Percentiles rank a stretch among this genome's conserved stretches.
Evolutionary conservation across 2,888 invertebrate species (phyloP).

Genomic region (Ptychoptera contaminata): DNA sequence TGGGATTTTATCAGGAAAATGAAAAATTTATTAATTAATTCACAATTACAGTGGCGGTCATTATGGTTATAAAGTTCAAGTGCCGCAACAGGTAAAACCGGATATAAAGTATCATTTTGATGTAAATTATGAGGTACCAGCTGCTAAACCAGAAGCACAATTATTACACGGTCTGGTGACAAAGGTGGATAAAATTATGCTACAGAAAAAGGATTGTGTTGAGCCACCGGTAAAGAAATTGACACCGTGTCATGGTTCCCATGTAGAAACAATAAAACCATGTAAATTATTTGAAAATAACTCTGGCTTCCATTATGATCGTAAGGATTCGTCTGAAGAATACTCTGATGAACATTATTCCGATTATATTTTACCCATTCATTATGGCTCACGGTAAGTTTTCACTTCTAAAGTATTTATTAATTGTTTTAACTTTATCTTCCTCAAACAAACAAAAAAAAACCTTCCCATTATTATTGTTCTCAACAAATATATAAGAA

Average conservation of each 20-base stretch:
- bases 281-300: not conserved
- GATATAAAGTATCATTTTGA: conserved; percentile 28
- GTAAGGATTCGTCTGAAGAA: not conserved
- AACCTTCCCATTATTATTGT: too few species aligned
- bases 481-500: too few species aligned
- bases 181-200: not conserved
- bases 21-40: not conserved
- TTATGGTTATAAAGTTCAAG: not conserved
- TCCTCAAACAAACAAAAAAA: too few species aligned
- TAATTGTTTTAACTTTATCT: too few species aligned
- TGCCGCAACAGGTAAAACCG: conserved; percentile 18
- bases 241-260: not conserved
- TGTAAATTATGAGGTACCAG: conserved; percentile 1
- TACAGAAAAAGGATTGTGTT: not conserved
- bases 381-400: not conserved
- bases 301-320: not conserved
- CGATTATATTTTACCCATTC: not conserved
- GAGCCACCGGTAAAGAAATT: not conserved
- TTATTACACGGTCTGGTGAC: not conserved
- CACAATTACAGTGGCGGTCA: not conserved
- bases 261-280: not conserved
- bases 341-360: not conserved
- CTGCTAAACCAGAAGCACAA: not conserved
- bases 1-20: not conserved
- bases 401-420: not conserved